A percentile compares a stretch with the other conserved stretches of the same genome.
phyloP scores from a whole-genome alignment of 2,797 vertebrate genomes.

The Cossypha caffra region DNA sequence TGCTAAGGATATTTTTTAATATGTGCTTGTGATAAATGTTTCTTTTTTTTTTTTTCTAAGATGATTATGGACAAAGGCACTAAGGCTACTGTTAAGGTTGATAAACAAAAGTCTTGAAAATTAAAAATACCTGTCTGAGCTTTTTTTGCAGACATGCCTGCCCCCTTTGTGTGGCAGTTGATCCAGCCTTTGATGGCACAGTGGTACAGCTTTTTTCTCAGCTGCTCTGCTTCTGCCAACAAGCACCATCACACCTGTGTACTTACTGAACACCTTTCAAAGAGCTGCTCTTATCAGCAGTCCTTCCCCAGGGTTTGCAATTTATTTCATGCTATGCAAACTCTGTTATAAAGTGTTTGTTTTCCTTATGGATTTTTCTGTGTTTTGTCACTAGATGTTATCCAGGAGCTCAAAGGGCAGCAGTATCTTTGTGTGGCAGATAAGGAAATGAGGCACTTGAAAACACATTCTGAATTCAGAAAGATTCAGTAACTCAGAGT shows the following conservation, averaged over 20 bases:
- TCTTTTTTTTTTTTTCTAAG: neutral
- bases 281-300: neutral
- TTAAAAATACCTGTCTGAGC: neutral
- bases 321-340: neutral
- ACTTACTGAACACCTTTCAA: neutral
- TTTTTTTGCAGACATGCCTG: neutral
- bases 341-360: neutral
- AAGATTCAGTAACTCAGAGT: neutral
- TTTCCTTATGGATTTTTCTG: neutral
- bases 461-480: neutral
- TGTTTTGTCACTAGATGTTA: neutral
- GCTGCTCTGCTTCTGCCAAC: neutral
- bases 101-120: neutral
- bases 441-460: constrained; percentile 4
- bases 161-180: neutral
- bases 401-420: neutral
- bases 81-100: neutral
- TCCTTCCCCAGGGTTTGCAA: neutral
- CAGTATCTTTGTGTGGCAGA: neutral
- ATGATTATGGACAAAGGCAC: neutral
- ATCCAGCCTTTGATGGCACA: neutral
- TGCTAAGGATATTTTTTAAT: neutral
- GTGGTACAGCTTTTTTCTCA: neutral
- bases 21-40: neutral
- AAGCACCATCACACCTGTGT: neutral